Evolutionary conservation across 2,113 vertebrate species (phyloP).

Genomic region (Ptychochromis oligacanthus): DNA sequence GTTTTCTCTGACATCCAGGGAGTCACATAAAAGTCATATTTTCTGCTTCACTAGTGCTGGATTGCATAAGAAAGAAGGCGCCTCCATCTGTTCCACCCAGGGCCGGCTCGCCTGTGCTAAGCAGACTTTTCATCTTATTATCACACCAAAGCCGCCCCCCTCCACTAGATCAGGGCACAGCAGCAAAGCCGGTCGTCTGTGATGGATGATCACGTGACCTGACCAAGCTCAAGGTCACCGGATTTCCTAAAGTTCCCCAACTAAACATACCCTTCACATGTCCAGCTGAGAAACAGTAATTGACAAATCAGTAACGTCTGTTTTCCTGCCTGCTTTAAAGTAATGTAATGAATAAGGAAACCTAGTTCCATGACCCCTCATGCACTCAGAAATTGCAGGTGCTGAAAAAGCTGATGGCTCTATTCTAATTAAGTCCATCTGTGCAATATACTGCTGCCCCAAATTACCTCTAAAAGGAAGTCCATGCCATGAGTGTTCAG

Average conservation of each 20-base stretch:
- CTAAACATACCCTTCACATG: background rate
- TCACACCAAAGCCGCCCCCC: constrained; percentile 7
- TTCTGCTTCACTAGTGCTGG: constrained; percentile 34
- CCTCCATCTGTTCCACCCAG: constrained; percentile 56
- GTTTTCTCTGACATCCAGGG: constrained; percentile 27
- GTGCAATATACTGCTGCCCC: background rate
- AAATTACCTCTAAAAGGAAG: background rate
- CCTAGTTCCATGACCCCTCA: background rate
- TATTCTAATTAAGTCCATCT: background rate
- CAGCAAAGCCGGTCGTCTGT: background rate
- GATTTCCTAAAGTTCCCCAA: background rate
- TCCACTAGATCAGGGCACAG: background rate
- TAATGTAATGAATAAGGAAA: background rate
- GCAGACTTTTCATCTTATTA: constrained; percentile 34
- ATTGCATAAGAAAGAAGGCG: constrained; percentile 57
- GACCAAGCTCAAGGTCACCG: constrained; percentile 13
- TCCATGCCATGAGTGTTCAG: background rate
- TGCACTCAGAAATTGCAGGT: background rate
- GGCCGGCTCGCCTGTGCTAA: background rate
- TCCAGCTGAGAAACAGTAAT: background rate
- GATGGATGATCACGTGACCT: constrained; percentile 19
- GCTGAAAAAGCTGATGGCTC: background rate
- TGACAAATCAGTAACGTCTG: background rate
- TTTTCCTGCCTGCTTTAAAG: background rate
- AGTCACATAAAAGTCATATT: constrained; percentile 40